These are phyloP conservation scores for Micromussa lordhowensis DNA, from an alignment of 92 coral and sea anemone species.

Conservation along the genomic window DNA sequence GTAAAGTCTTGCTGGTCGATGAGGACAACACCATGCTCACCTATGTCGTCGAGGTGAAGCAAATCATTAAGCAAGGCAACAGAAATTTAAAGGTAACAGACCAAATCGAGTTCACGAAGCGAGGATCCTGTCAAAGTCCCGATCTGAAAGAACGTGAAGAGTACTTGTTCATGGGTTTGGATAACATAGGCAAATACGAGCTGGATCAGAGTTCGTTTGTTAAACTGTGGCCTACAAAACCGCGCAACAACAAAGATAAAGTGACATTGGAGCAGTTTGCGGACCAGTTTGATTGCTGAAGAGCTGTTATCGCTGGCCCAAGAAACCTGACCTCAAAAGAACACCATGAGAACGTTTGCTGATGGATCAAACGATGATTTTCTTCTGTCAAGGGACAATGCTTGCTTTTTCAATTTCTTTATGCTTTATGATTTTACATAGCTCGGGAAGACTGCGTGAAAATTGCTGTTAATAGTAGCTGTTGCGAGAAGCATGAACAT, in stretches of 20 bases:
- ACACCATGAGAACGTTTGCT: no score
- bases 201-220: slow-evolving; percentile 77
- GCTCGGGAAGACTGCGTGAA: neutral
- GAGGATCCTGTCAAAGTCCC: slow-evolving; percentile 75
- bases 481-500: neutral
- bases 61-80: slow-evolving; percentile 72
- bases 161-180: slow-evolving; percentile 82
- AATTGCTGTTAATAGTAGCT: neutral
- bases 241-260: no score
- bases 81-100: slow-evolving; percentile 13
- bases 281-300: no score
- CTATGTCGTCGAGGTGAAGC: slow-evolving; percentile 50
- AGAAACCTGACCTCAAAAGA: neutral
- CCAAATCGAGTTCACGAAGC: slow-evolving; percentile 65
- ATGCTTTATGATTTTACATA: neutral
- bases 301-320: neutral
- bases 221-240: slow-evolving; percentile 46
- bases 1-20: slow-evolving; percentile 68
- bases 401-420: neutral
- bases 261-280: no score
- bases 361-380: no score
- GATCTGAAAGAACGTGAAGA: slow-evolving; percentile 50
- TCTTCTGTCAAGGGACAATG: neutral
- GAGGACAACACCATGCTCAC: slow-evolving; percentile 62
- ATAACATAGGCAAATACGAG: slow-evolving; percentile 49